These are phyloP conservation scores for Chorisops tibialis DNA, from an alignment of 2,888 invertebrate species.

Conservation along the genomic window DNA sequence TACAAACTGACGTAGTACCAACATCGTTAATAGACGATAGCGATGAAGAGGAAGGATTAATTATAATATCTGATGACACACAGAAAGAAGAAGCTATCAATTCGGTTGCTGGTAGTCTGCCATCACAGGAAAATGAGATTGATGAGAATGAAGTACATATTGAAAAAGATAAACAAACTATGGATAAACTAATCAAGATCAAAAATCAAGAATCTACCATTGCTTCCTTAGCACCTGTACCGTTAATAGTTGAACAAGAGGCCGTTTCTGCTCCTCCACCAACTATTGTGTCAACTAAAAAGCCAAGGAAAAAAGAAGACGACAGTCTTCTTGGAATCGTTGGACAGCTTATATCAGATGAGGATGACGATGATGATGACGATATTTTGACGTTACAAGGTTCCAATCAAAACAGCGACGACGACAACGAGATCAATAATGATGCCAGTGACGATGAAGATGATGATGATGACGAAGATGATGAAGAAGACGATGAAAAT, in stretches of 20 bases:
- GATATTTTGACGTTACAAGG: not conserved
- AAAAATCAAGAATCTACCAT: not conserved
- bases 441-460: not conserved
- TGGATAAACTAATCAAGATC: not conserved
- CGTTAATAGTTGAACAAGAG: not conserved
- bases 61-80: slow-evolving; percentile 9
- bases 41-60: slow-evolving; percentile 14
- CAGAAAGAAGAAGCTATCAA: not conserved
- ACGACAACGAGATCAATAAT: slow-evolving; percentile 1
- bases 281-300: not conserved
- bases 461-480: slow-evolving; percentile 2
- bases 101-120: not conserved
- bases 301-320: slow-evolving; percentile 3
- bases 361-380: slow-evolving; percentile 12
- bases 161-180: not conserved
- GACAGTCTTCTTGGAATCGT: slow-evolving; percentile 8
- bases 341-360: slow-evolving; percentile 7
- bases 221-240: not conserved
- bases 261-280: slow-evolving; percentile 15
- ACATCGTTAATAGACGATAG: not conserved
- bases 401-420: not conserved
- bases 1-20: not conserved
- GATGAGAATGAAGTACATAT: not conserved
- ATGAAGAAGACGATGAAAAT: not conserved
- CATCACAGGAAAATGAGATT: no score